Base-by-base conservation (phyloP, 2,113 vertebrate genomes). In the Stercorarius parasiticus region DNA sequence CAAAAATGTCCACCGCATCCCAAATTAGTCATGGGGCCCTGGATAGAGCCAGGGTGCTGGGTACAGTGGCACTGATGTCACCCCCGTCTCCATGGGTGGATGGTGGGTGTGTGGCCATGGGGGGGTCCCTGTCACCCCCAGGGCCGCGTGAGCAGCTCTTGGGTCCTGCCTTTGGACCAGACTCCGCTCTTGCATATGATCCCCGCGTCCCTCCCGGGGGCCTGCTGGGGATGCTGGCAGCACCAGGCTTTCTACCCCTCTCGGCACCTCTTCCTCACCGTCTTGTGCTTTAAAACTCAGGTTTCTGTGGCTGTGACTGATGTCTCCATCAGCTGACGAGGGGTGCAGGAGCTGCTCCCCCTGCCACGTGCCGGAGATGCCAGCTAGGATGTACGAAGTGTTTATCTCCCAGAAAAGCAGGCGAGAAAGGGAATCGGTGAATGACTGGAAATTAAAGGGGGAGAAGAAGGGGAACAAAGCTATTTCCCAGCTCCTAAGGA, bases 1-100 rank as follows among this genome's bases (percentile, higher is more conserved):
- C 97, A 96, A 96, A 96, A 93, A 95, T 53, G 96, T 87, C 93
- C 73, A 36, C 82, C 30, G 29, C 86, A 88, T 97, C 86, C 78
- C 95, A 62, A 90, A 97, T 97, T 88, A 97, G 69, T 92, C 65
- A 17, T 0, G 7, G 72, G 40, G 78, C 87, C 25, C 65, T 66
- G 92, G 66, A 62, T 34, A 38, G 92, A 89, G 43, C 49, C 70
- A 25, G 86, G 59, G 67, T 16, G 21, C 70, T 32, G 64, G 34
- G 43, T 50, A 49, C 7, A 11, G 73, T 49, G 79, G 38, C 71
- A 84, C 32, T 50, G 74, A 64, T 89, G 16, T 71, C 74, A 70
- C 25, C 11, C 11, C 69, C 8, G 1, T 4, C 11, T 62, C 49
- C 0, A 0, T 9, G 4, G 45, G 22, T 1, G 1, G 52, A 4